Percentiles rank a stretch among this genome's conserved stretches.
Evolutionary conservation across 1,140 invertebrate genomes (phyloP).

Genomic region (Cotesia vestalis): DNA sequence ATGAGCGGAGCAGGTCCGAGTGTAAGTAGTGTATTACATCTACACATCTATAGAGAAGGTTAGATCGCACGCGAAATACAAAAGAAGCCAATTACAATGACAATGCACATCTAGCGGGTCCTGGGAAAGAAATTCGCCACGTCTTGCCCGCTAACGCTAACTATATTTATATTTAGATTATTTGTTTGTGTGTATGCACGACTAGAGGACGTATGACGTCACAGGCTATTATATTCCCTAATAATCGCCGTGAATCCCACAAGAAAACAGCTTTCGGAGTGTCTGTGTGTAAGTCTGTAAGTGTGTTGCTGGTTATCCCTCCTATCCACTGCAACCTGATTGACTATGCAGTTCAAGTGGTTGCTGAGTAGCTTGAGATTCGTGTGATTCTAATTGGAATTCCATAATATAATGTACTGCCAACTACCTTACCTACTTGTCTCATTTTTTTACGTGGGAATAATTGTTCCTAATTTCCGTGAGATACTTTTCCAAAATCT

Average conservation of each 20-base stretch:
- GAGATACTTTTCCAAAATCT: slow-evolving; percentile 12
- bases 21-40: no score
- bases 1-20: slow-evolving; percentile 43
- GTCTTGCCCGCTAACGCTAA: slow-evolving; percentile 52
- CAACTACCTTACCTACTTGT: not conserved
- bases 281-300: no score
- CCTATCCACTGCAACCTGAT: slow-evolving; percentile 4
- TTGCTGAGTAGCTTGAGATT: not conserved
- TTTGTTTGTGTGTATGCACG: not conserved
- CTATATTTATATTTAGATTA: no score
- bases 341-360: slow-evolving; percentile 5
- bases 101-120: slow-evolving; percentile 58
- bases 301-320: not conserved
- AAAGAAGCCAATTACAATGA: slow-evolving; percentile 65
- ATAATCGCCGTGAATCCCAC: slow-evolving; percentile 21
- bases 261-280: not conserved
- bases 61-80: slow-evolving; percentile 62
- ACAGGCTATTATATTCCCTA: slow-evolving; percentile 34
- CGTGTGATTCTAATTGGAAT: slow-evolving; percentile 7
- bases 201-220: slow-evolving; percentile 48
- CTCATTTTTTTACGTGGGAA: not conserved
- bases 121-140: slow-evolving; percentile 63
- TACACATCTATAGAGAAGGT: slow-evolving; percentile 39
- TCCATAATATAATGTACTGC: not conserved
- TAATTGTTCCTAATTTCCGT: slow-evolving; percentile 10